phyloP scores from a whole-genome alignment of 1,140 invertebrate genomes.

The Idris sp. region DNA sequence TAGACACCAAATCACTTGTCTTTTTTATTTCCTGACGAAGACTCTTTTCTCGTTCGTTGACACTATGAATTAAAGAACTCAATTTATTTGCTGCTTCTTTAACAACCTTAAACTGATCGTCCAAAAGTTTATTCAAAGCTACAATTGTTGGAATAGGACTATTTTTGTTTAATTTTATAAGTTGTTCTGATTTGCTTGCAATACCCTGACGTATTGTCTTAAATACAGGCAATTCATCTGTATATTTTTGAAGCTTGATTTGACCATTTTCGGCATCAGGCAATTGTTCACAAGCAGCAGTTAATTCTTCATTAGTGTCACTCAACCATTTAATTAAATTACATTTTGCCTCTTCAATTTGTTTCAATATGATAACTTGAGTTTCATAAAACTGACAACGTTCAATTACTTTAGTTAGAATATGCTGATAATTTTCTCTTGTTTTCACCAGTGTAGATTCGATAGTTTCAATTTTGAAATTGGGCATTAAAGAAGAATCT shows the following conservation, averaged over 20 bases:
- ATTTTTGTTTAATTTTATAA: conserved; percentile 88
- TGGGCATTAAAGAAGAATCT: conserved; percentile 85
- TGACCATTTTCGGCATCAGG: conserved; percentile 89
- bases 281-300: conserved; percentile 85
- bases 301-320: conserved; percentile 86
- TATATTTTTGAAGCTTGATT: conserved; percentile 88
- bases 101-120: conserved; percentile 88
- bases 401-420: conserved; percentile 84
- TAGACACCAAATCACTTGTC: conserved; percentile 83
- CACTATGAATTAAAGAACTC: conserved; percentile 83
- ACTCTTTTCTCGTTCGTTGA: conserved; percentile 86
- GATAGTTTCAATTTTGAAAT: conserved; percentile 84
- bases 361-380: conserved; percentile 93
- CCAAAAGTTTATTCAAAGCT: conserved; percentile 83
- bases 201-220: conserved; percentile 87
- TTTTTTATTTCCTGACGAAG: conserved; percentile 85
- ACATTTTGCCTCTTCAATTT: conserved; percentile 90
- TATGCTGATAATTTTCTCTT: conserved; percentile 86
- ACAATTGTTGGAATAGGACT: conserved; percentile 84
- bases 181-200: conserved; percentile 87
- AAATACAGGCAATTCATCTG: conserved; percentile 89
- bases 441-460: conserved; percentile 81
- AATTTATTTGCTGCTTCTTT: conserved; percentile 86
- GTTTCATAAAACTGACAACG: conserved; percentile 89
- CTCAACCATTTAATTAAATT: conserved; percentile 90